These are phyloP conservation scores for Desmophyllum pertusum DNA, from an alignment of 92 coral and sea anemone genomes.

Conservation along the genomic window DNA sequence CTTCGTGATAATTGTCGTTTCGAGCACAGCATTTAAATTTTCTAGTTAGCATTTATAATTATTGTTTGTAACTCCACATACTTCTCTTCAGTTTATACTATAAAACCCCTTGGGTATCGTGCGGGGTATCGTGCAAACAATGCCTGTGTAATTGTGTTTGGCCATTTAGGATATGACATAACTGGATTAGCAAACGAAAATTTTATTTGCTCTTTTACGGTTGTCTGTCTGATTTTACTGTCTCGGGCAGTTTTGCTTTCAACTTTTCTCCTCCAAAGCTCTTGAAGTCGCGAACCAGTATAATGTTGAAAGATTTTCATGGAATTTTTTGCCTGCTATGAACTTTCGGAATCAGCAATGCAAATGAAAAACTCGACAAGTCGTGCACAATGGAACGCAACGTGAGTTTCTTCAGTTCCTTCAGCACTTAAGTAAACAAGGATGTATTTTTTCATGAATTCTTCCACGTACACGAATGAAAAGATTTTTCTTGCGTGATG, in stretches of 20 bases:
- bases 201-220: conserved; percentile 4
- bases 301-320: neutral
- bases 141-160: conserved; percentile 28
- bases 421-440: neutral
- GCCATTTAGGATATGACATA: conserved; percentile 1
- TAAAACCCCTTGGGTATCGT: neutral
- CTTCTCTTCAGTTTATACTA: conserved; percentile 10
- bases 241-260: neutral
- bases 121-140: conserved; percentile 8
- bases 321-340: neutral
- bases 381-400: neutral
- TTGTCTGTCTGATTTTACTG: neutral
- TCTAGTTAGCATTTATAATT: neutral
- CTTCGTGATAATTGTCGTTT: conserved; percentile 5
- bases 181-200: conserved; percentile 9
- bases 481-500: neutral
- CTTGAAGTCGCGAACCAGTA: neutral
- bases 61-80: neutral
- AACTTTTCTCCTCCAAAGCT: neutral
- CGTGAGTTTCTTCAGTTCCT: neutral
- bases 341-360: conserved; percentile 2
- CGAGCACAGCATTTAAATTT: conserved; percentile 3
- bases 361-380: neutral
- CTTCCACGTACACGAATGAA: neutral
- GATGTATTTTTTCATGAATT: neutral